Base-by-base conservation (phyloP, 64 coral and sea anemone species). In the Anthopleura sola region DNA sequence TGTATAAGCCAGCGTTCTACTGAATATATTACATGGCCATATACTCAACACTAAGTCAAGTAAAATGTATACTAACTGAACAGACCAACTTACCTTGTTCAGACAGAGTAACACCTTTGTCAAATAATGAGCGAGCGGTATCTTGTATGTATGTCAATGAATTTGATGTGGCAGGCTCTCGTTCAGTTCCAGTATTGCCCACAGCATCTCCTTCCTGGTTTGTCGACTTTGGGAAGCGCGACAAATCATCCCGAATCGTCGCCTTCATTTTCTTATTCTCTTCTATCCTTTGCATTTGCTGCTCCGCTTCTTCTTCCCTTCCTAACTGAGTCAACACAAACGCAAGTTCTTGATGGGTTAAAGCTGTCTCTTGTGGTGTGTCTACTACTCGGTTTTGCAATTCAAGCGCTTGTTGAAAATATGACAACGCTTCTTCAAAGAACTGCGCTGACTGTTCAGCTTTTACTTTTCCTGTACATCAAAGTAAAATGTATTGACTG, bases 51-150 rank as follows among this genome's bases (percentile, higher is more conserved):
- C 4, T 6, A 24, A 2, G 64, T 14, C 1, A 62, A 62, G 23
- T 9, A 16, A 58, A 2, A 3, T 58, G 6, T 2, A 3, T 4
- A 21, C 5, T 62, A 21, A 62, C 57, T 26, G 57, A 26, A 62
- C 19, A 10, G 20, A 26, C 3, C 57, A 0, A 11, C 76, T 46
- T 78, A 78, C 76, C 76, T 78, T 44, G 76, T 47, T 78, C 17
- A 44, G 24, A 16, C 18, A 78, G 40, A 48, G 46, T 78, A 21
- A 17, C 36, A 33, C 76, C 76, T 26, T 23, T 46, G 23, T 78
- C 76, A 3, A 78, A 91, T 11, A 91, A 37, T 18, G 89, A 91
- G 16, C 75, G 74, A 36, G 55, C 55, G 0, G 89, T 91, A 17
- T 91, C 89, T 8, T 6, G 74, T n/a, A n/a, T n/a, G n/a, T n/a